Conservation (phyloP, 2,888 invertebrate species). For the Temnothorax unifasciatus region DNA sequence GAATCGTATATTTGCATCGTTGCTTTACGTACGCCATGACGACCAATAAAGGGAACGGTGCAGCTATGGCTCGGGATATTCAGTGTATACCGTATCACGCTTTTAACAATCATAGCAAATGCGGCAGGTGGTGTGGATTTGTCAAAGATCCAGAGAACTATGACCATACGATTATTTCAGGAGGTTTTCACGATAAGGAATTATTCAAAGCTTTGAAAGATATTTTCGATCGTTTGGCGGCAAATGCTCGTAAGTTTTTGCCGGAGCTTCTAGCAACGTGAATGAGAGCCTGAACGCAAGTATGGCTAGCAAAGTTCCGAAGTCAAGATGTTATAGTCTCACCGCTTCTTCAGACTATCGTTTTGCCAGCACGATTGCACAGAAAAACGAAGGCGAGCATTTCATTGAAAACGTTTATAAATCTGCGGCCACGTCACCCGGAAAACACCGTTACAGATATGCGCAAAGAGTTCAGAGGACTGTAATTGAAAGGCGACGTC, state of each 20-base stretch:
- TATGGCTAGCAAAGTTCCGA: too few species aligned
- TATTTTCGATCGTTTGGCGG: background rate
- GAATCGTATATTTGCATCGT: background rate
- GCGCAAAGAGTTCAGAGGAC: too few species aligned
- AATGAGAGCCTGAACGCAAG: too few species aligned
- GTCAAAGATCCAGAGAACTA: slow-evolving; percentile 6
- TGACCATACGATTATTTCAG: background rate
- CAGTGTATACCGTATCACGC: background rate
- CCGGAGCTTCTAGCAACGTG: too few species aligned
- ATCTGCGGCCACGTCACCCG: too few species aligned
- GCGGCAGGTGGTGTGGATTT: background rate
- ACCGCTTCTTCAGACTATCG: too few species aligned
- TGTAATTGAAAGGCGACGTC: too few species aligned
- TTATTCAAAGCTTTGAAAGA: slow-evolving; percentile 5
- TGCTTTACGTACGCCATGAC: background rate
- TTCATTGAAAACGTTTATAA: too few species aligned
- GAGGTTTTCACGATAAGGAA: background rate
- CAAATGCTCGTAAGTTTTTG: background rate
- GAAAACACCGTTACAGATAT: too few species aligned
- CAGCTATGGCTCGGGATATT: background rate
- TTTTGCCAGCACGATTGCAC: too few species aligned
- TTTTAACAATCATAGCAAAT: background rate
- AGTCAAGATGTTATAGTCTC: background rate
- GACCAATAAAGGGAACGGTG: background rate
- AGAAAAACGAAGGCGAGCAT: too few species aligned